Percentiles rank a stretch among this genome's conserved stretches.
phyloP scores from a whole-genome alignment of 2,113 vertebrate genomes.

The Corythaixoides concolor region DNA sequence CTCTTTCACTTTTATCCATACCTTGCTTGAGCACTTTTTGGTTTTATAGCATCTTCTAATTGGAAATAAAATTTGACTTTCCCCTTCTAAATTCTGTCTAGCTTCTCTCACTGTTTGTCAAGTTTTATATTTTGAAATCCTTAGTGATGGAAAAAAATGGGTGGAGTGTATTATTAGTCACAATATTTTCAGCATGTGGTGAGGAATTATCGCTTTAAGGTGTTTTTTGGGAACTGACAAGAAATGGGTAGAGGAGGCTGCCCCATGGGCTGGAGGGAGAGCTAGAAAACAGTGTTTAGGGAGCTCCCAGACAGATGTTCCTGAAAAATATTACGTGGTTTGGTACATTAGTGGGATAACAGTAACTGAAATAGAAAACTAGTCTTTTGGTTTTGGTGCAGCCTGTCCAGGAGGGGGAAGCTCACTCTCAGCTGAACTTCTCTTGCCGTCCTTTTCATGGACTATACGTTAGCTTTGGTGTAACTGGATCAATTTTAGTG shows the following conservation, averaged over 20 bases:
- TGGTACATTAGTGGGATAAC: neutral
- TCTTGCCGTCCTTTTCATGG: neutral
- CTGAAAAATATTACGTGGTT: neutral
- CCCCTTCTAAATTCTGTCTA: neutral
- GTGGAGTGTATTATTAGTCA: slow-evolving; percentile 19
- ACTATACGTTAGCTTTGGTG: neutral
- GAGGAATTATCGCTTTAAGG: neutral
- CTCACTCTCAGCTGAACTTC: slow-evolving; percentile 26
- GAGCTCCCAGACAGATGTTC: neutral
- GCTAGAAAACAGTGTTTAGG: neutral
- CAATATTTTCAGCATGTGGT: slow-evolving; percentile 19
- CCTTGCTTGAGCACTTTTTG: neutral
- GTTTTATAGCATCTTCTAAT: neutral
- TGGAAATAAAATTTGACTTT: neutral
- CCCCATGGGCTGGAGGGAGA: neutral
- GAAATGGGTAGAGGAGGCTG: neutral
- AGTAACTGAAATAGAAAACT: neutral
- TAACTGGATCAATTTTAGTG: neutral
- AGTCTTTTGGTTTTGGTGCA: neutral
- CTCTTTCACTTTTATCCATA: neutral
- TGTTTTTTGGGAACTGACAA: neutral
- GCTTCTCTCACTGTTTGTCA: neutral
- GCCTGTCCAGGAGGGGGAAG: slow-evolving; percentile 42
- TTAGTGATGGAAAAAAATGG: neutral
- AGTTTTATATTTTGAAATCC: slow-evolving; percentile 13